These are phyloP conservation scores for Sebastes glaucus DNA, from an alignment of 2,797 vertebrate species.

Conservation along the genomic window DNA sequence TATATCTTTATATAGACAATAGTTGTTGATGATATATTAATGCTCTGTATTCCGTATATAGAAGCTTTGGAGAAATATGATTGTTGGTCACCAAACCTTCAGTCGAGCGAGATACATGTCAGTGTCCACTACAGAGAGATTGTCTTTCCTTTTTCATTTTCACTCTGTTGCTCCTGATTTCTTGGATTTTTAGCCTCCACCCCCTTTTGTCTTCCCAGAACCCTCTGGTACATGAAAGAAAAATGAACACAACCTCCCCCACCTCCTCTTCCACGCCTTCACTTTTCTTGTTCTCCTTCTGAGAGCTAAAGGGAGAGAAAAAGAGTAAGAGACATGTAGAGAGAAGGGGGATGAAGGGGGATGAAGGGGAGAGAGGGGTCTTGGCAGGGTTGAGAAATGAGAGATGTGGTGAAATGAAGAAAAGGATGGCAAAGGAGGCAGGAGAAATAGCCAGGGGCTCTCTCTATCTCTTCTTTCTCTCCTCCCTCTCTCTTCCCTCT, in stretches of 20 bases:
- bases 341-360: background rate
- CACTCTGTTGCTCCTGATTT: slow-evolving; percentile 55
- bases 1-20: background rate
- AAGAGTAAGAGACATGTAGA: background rate
- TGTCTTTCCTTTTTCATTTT: background rate
- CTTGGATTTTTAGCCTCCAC: background rate
- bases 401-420: slow-evolving; percentile 19
- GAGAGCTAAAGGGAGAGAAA: slow-evolving; percentile 12
- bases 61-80: background rate
- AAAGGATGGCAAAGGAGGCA: slow-evolving; percentile 17
- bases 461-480: background rate
- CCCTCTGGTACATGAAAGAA: slow-evolving; percentile 70
- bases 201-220: slow-evolving; percentile 74
- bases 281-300: slow-evolving; percentile 19
- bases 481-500: background rate
- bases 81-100: background rate
- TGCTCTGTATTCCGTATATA: no score
- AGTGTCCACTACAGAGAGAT: background rate
- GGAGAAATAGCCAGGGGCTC: slow-evolving; percentile 35
- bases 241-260: slow-evolving; percentile 55
- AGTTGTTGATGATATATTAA: no score
- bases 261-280: background rate
- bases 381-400: background rate
- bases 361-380: no score
- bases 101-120: background rate